These are phyloP conservation scores for Glaucomys volans DNA, from an alignment of 2,113 vertebrate species.

Conservation along the genomic window DNA sequence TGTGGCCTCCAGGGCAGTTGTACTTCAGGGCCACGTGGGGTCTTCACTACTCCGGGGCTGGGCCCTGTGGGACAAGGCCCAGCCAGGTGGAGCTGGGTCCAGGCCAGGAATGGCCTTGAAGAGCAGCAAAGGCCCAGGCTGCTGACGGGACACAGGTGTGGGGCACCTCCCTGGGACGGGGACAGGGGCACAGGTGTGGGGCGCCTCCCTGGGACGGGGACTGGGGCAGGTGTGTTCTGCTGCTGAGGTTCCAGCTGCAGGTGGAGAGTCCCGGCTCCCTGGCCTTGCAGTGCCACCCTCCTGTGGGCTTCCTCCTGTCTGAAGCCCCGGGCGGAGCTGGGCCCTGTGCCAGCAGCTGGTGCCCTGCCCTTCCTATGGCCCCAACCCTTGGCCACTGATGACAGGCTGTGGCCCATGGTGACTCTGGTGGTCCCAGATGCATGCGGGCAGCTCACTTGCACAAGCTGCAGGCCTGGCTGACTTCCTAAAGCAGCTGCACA, in stretches of 20 bases:
- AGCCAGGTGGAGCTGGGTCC: too few relatives aligned
- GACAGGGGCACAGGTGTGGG: rapidly evolving
- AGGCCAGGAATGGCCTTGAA: background rate
- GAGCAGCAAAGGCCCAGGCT: background rate
- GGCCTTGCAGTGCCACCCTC: too few relatives aligned
- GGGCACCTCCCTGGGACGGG: background rate
- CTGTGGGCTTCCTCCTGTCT: background rate
- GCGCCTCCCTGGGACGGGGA: background rate
- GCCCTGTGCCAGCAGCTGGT: too few relatives aligned
- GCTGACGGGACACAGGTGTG: rapidly evolving
- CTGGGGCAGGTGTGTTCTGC: too few relatives aligned
- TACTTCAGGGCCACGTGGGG: too few relatives aligned
- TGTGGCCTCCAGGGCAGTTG: too few relatives aligned
- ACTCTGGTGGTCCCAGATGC: background rate
- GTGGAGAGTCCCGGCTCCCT: rapidly evolving
- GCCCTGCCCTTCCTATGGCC: background rate
- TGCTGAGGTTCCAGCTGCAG: rapidly evolving
- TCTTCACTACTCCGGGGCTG: too few relatives aligned
- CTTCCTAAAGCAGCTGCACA: rapidly evolving
- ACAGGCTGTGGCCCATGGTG: rapidly evolving
- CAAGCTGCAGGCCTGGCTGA: background rate
- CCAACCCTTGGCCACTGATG: background rate
- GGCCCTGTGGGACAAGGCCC: rapidly evolving
- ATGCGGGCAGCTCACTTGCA: rapidly evolving
- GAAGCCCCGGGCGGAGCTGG: background rate